Base-by-base conservation (phyloP, 2,888 invertebrate genomes). In the Gibbula magus region DNA sequence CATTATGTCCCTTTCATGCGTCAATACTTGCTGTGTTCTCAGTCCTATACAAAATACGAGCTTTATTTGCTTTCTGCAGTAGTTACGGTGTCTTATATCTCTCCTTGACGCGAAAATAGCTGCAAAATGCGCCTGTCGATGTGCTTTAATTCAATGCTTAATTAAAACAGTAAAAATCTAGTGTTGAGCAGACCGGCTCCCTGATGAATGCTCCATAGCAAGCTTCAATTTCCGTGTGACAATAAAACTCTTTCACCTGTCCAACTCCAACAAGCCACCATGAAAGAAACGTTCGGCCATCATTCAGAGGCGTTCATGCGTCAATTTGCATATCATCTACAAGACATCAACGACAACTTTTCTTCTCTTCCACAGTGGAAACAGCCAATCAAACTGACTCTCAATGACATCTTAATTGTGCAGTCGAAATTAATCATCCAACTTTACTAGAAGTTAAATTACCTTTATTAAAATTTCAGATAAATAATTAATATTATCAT, bases 141-240 rank as follows among this genome's bases (percentile, higher is more conserved):
- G 35, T 70, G 70, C 70, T 16, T 35, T 32, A 70, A 35, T 70
- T 70, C 70, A 35, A 70, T 70, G 70, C 70, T 70, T 70, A 70
- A 70, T 70, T 70, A 70, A 70, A 70, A 70, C 70, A 35, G 70
- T 70, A 70, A 70, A 70, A 39, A 70, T 39, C 35, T 70, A n/a
- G 70, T 32, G 35, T 70, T 35, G 13, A 39, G 70, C 39, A 32
- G 70, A 39, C 70, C 35, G n/a, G 35, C 29, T 10, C 32, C 32
- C 35, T 70, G 70, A 39, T 70, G 70, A 70, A 70, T 70, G 70
- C 18, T 29, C 13, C 70, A 35, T 35, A 70, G 39, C 70, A 39
- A 32, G 35, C 32, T 29, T 35, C 70, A 29, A 70, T 70, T 70
- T 70, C 70, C 70, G 29, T 29, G 20, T 16, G 16, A 70, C 70